Percentiles rank a stretch among this genome's conserved stretches.
phyloP scores from a whole-genome alignment of 2,888 invertebrate species.

The Platerodrilus igneus region DNA sequence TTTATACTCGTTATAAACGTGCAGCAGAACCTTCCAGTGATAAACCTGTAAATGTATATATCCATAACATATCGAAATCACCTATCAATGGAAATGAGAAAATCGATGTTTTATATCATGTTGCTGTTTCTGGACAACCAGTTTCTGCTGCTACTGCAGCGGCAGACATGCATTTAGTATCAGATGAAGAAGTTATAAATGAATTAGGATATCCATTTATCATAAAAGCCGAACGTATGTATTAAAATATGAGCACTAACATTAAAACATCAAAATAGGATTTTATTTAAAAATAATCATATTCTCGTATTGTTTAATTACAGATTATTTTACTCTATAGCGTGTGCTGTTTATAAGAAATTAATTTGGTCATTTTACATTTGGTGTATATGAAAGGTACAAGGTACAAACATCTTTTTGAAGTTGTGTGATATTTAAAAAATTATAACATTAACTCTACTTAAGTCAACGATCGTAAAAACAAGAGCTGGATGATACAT shows the following conservation, averaged over 20 bases:
- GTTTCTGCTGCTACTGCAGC: constrained; percentile 78
- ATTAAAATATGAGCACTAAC: too few species aligned
- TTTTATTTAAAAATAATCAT: background rate
- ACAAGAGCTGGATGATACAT: too few species aligned
- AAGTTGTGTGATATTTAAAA: too few species aligned
- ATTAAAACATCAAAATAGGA: too few species aligned
- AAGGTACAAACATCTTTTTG: too few species aligned
- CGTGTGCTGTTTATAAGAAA: too few species aligned
- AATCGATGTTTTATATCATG: constrained; percentile 72
- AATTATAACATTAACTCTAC: too few species aligned
- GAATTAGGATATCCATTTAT: constrained; percentile 72
- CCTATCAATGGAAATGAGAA: constrained; percentile 44
- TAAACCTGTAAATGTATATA: constrained; percentile 60
- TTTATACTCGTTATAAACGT: constrained; percentile 45
- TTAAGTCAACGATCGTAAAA: too few species aligned
- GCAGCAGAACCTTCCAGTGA: constrained; percentile 31
- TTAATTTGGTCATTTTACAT: too few species aligned
- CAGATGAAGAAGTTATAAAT: constrained; percentile 68
- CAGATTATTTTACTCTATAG: background rate
- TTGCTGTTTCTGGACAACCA: constrained; percentile 72
- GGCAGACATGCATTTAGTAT: constrained; percentile 75
- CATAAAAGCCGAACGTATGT: constrained; percentile 82
- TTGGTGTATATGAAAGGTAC: too few species aligned
- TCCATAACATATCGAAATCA: constrained; percentile 61
- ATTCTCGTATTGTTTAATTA: background rate